Conservation (phyloP, 2,113 vertebrate species). For the Pachyramphus minor region DNA sequence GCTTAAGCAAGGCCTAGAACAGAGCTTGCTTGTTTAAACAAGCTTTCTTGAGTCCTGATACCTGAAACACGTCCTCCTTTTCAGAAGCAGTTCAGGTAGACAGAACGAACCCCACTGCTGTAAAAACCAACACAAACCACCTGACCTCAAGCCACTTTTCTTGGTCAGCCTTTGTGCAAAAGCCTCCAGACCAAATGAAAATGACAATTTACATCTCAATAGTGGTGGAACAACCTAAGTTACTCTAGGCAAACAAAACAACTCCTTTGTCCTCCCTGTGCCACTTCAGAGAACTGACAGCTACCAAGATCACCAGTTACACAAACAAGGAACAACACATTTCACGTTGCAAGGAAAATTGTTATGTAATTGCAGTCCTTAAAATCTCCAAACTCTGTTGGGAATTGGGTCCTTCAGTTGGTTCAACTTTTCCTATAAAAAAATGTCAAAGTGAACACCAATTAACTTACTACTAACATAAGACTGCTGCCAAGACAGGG, state of each 20-base stretch:
- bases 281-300: not conserved
- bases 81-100: not conserved
- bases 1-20: not conserved
- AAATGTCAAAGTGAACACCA: not conserved
- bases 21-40: not conserved
- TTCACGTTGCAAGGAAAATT: not conserved
- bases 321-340: not conserved
- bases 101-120: not conserved
- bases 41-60: not conserved
- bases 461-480: not conserved
- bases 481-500: not conserved
- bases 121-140: not conserved
- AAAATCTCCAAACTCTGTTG: not conserved
- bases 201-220: not conserved
- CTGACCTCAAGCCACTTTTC: not conserved
- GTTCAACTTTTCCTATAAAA: not conserved
- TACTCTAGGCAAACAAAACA: not conserved
- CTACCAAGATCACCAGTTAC: not conserved
- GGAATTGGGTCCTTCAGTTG: not conserved
- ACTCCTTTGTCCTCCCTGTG: not conserved
- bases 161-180: not conserved
- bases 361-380: not conserved
- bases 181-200: not conserved
- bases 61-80: not conserved
- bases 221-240: not conserved